Conservation (phyloP, 2,888 invertebrate species). For the Limenitis arthemis region DNA sequence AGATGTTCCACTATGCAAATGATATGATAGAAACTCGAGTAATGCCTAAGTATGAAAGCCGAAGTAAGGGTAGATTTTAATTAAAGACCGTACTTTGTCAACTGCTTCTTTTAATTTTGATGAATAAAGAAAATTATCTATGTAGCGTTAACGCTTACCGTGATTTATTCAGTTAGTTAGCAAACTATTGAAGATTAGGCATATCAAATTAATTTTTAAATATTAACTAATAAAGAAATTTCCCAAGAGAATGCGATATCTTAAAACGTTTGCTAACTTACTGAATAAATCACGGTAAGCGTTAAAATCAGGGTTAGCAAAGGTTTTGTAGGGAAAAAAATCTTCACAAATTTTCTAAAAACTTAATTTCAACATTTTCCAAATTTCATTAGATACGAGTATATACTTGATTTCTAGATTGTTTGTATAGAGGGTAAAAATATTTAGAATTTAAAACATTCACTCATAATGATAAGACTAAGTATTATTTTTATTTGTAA, state of each 20-base stretch:
- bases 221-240: constrained; percentile 51
- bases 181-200: constrained; percentile 28
- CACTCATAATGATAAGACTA: too few species aligned
- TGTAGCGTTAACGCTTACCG: constrained; percentile 59
- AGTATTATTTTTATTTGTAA: background rate
- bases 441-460: too few species aligned
- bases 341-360: too few species aligned
- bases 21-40: too few species aligned
- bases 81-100: constrained; percentile 64
- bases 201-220: constrained; percentile 39
- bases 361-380: too few species aligned
- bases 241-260: constrained; percentile 43
- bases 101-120: constrained; percentile 69
- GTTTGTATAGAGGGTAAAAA: too few species aligned
- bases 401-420: too few species aligned
- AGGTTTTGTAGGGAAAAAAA: too few species aligned
- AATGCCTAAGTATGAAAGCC: constrained; percentile 42
- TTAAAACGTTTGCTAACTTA: constrained; percentile 39
- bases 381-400: too few species aligned
- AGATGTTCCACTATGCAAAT: constrained; percentile 44
- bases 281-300: too few species aligned
- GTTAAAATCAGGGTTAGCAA: too few species aligned
- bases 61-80: constrained; percentile 58
- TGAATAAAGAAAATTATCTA: constrained; percentile 71
- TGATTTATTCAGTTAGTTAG: constrained; percentile 62